Conservation (phyloP, 2,113 vertebrate genomes). For the Paramisgurnus dabryanus region DNA sequence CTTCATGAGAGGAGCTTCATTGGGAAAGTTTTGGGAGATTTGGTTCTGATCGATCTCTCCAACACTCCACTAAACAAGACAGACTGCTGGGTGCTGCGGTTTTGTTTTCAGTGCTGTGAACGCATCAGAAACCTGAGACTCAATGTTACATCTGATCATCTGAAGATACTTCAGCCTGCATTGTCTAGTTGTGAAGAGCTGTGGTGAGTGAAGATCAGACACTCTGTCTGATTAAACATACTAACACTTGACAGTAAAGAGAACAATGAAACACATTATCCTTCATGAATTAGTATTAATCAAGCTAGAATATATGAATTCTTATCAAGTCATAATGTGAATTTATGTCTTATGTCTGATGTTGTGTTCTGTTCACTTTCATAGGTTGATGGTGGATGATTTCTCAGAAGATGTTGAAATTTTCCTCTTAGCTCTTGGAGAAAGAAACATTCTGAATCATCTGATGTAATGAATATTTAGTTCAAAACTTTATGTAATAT, state of each 20-base stretch:
- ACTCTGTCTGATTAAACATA: no score
- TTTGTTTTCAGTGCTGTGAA: not conserved
- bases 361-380: no score
- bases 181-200: constrained; percentile 9
- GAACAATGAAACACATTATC: no score
- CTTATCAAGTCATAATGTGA: no score
- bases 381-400: not conserved
- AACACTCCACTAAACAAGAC: no score
- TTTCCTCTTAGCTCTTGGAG: not conserved
- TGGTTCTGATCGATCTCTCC: no score
- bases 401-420: not conserved
- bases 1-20: constrained; percentile 18
- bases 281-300: no score
- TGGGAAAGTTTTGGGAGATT: not conserved
- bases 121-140: constrained; percentile 18
- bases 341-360: no score
- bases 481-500: not conserved
- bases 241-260: no score
- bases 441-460: not conserved
- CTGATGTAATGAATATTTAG: not conserved
- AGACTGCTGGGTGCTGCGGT: no score
- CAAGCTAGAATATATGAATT: no score
- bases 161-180: constrained; percentile 23
- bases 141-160: not conserved
- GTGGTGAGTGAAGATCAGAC: constrained; percentile 22